Evolutionary conservation across 2,797 vertebrate genomes (phyloP).

Genomic region (Esox lucius): DNA sequence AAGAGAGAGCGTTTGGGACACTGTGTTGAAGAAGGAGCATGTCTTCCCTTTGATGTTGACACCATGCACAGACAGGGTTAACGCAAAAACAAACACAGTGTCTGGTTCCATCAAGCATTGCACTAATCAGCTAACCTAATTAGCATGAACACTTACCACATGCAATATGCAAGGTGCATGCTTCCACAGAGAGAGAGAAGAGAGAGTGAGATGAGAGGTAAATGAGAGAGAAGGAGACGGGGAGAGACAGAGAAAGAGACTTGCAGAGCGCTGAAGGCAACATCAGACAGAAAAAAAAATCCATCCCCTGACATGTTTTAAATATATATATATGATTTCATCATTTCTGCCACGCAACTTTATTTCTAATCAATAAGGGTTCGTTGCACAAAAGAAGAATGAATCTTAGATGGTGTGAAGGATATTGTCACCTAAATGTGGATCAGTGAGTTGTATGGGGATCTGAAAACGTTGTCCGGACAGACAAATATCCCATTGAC

Average conservation of each 20-base stretch:
- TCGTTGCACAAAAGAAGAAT: slow-evolving; percentile 30
- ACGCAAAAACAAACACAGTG: slow-evolving; percentile 44
- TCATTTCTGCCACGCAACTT: slow-evolving; percentile 44
- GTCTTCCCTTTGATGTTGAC: not conserved
- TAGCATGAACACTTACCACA: slow-evolving; percentile 6
- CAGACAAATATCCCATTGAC: slow-evolving; percentile 29
- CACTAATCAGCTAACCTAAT: slow-evolving; percentile 46
- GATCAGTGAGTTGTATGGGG: slow-evolving; percentile 23
- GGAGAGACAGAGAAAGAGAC: not conserved
- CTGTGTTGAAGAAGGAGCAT: not conserved
- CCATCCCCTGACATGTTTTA: slow-evolving; percentile 43
- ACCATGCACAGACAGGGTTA: slow-evolving; percentile 47
- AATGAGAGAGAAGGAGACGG: not conserved
- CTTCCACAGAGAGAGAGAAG: not conserved
- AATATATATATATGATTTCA: slow-evolving; percentile 55
- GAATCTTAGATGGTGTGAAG: slow-evolving; percentile 14
- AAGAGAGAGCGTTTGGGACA: slow-evolving; percentile 36
- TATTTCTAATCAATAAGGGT: slow-evolving; percentile 55
- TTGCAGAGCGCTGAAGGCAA: not conserved
- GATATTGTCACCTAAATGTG: slow-evolving; percentile 40
- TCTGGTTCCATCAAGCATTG: slow-evolving; percentile 39
- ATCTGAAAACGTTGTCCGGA: slow-evolving; percentile 38
- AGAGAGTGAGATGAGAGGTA: not conserved
- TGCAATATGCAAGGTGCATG: not conserved
- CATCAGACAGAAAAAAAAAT: slow-evolving; percentile 3